Evolutionary conservation across 53 echinoderm and acorn worm species (phyloP).

Genomic region (Holothuria scabra): DNA sequence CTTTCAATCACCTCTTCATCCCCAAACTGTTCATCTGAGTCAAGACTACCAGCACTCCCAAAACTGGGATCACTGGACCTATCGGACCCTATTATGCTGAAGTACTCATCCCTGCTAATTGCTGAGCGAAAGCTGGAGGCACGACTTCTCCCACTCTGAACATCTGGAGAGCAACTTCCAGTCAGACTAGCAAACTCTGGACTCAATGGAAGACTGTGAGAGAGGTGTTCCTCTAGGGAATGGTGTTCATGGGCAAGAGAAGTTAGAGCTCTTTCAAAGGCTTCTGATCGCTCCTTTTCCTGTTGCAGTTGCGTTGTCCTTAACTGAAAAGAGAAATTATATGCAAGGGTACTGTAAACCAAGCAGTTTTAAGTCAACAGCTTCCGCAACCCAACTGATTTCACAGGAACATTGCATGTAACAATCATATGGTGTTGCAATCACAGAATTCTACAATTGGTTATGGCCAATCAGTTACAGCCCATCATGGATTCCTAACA

Average conservation of each 20-base stretch:
- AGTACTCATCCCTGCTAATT: slow-evolving; percentile 49
- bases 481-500: too few relatives aligned
- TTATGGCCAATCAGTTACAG: too few relatives aligned
- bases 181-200: slow-evolving; percentile 54
- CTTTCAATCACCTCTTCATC: neutral
- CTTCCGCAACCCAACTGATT: too few relatives aligned
- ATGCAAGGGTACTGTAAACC: too few relatives aligned
- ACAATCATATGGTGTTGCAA: too few relatives aligned
- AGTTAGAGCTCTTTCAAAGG: slow-evolving; percentile 87
- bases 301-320: slow-evolving; percentile 81
- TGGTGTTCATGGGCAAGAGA: slow-evolving; percentile 92
- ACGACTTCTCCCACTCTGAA: slow-evolving; percentile 11
- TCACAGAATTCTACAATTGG: too few relatives aligned
- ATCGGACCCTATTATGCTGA: slow-evolving; percentile 20
- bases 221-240: slow-evolving; percentile 67
- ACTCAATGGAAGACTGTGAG: slow-evolving; percentile 60
- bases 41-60: neutral
- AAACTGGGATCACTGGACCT: slow-evolving; percentile 26
- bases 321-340: slow-evolving; percentile 57
- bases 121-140: slow-evolving; percentile 29
- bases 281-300: slow-evolving; percentile 77
- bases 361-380: too few relatives aligned
- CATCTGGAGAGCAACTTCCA: slow-evolving; percentile 16
- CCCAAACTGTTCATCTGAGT: neutral
- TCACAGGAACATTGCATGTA: too few relatives aligned